Evolutionary conservation across 2,888 invertebrate genomes (phyloP).

Genomic region (Rotaria magnacalcarata): DNA sequence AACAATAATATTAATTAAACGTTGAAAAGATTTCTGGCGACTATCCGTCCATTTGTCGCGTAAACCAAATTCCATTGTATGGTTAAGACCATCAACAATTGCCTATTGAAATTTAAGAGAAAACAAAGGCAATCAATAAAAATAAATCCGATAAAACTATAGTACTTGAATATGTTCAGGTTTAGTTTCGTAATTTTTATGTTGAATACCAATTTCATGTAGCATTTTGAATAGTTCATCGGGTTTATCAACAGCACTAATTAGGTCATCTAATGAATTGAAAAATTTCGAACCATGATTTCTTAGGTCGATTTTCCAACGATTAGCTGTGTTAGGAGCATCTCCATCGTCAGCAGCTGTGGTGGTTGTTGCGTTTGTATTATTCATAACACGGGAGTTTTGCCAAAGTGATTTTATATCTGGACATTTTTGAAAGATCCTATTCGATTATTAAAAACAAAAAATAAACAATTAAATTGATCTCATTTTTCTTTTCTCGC

Average conservation of each 20-base stretch:
- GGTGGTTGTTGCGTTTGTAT: slow-evolving; percentile 2
- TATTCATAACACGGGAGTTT: not conserved
- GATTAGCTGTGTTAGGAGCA: slow-evolving; percentile 22
- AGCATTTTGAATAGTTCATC: slow-evolving; percentile 9
- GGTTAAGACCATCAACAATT: slow-evolving; percentile 20
- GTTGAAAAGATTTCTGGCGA: slow-evolving; percentile 22
- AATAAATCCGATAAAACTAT: not conserved
- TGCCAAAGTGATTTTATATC: slow-evolving; percentile 32
- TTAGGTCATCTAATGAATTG: slow-evolving; percentile 9
- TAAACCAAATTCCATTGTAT: slow-evolving; percentile 38
- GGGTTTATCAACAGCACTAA: not conserved
- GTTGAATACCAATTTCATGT: not conserved
- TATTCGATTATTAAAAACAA: not conserved
- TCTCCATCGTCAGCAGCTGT: not conserved
- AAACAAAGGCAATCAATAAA: not conserved
- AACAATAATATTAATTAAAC: slow-evolving; percentile 34
- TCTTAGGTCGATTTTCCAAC: slow-evolving; percentile 30
- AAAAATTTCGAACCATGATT: slow-evolving; percentile 34
- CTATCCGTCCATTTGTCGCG: slow-evolving; percentile 24
- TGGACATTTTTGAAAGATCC: slow-evolving; percentile 35
- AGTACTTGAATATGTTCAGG: slow-evolving; percentile 22
- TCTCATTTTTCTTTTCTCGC: not conserved
- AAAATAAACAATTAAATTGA: not conserved
- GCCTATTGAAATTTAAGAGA: not conserved
- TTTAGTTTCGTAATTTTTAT: not conserved